Evolutionary conservation across 2,888 invertebrate species (phyloP).

Genomic region (Gymnoscelis rufifasciata): DNA sequence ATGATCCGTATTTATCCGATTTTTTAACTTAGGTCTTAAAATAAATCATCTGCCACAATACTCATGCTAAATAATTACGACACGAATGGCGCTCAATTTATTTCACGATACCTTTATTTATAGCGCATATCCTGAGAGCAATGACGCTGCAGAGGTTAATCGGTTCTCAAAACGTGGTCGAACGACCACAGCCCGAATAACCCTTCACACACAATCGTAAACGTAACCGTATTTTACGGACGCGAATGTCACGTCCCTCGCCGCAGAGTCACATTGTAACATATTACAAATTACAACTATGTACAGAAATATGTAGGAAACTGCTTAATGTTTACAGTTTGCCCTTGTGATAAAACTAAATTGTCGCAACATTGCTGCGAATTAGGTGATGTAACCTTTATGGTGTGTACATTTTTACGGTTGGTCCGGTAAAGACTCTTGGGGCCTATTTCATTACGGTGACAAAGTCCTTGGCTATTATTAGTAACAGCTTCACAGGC

Average conservation of each 20-base stretch:
- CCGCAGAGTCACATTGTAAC: slow-evolving; percentile 30
- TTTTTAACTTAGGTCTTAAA: too few relatives aligned
- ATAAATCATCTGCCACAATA: too few relatives aligned
- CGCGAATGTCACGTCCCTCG: slow-evolving; percentile 8
- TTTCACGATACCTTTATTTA: too few relatives aligned
- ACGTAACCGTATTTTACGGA: slow-evolving; percentile 1
- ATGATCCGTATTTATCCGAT: too few relatives aligned
- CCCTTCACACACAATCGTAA: slow-evolving; percentile 13
- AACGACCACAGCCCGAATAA: slow-evolving; percentile 2
- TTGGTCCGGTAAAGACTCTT: neutral
- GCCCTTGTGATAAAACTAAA: slow-evolving; percentile 35
- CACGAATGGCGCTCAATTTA: too few relatives aligned
- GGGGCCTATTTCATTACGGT: too few relatives aligned
- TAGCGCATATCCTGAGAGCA: too few relatives aligned
- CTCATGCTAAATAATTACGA: too few relatives aligned
- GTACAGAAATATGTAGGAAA: slow-evolving; percentile 35
- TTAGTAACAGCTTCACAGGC: too few relatives aligned
- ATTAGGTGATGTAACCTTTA: neutral
- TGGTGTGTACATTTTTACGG: neutral
- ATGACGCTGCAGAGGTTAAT: too few relatives aligned
- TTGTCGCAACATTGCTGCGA: slow-evolving; percentile 26
- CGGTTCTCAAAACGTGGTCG: neutral
- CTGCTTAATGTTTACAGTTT: slow-evolving; percentile 14
- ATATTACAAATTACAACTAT: slow-evolving; percentile 37
- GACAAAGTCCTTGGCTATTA: too few relatives aligned